phyloP scores from a whole-genome alignment of 1,140 invertebrate species.

The Leptinotarsa texana region DNA sequence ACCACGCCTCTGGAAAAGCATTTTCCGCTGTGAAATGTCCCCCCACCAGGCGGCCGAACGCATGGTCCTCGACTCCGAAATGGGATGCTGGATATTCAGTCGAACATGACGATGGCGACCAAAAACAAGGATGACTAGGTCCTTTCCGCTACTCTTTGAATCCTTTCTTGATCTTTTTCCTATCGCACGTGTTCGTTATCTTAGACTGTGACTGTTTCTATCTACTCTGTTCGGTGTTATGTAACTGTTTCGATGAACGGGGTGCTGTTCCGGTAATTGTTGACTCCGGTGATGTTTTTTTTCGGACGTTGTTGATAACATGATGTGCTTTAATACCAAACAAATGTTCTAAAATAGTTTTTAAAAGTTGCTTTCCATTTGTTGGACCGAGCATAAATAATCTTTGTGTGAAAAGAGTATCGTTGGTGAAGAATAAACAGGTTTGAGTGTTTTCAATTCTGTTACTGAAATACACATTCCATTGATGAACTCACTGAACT shows the following conservation, averaged over 20 bases:
- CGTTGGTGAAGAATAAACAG: too few species aligned
- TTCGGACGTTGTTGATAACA: neutral
- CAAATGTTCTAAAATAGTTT: conserved; percentile 9
- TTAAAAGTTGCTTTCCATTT: too few species aligned
- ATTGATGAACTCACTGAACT: too few species aligned
- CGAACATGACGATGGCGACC: conserved; percentile 24
- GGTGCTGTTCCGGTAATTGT: neutral
- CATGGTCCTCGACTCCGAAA: conserved; percentile 19
- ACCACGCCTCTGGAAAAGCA: conserved; percentile 17
- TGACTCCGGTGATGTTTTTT: neutral
- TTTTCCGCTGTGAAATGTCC: conserved; percentile 10
- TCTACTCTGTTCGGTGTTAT: conserved; percentile 5
- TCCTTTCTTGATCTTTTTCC: conserved; percentile 13
- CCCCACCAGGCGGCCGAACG: conserved; percentile 22
- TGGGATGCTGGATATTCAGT: conserved; percentile 27
- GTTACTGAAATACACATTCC: too few species aligned
- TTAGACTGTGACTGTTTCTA: neutral
- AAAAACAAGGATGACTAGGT: conserved; percentile 23
- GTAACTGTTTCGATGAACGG: neutral
- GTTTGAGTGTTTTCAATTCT: too few species aligned
- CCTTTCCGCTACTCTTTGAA: conserved; percentile 22
- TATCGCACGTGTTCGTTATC: conserved; percentile 11
- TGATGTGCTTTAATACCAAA: conserved; percentile 12
- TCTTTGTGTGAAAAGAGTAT: too few species aligned
- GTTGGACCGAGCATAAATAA: too few species aligned